Conservation (phyloP, 2,113 vertebrate species). For the Pampusana beccarii region DNA sequence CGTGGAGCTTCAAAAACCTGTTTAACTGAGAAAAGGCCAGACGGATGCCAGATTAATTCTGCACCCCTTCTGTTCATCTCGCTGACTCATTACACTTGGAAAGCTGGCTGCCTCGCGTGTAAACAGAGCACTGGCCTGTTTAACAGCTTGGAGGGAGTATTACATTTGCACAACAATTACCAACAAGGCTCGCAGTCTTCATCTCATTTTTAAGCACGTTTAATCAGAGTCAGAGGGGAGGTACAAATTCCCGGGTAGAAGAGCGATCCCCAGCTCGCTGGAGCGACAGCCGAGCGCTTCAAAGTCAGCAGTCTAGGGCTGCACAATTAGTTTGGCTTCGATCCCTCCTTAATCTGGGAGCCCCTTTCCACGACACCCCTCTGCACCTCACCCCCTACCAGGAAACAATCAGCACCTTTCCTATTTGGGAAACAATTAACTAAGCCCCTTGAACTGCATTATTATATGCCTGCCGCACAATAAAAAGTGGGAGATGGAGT, state of each 20-base stretch:
- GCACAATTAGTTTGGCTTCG: not conserved
- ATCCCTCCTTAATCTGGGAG: not conserved
- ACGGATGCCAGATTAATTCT: constrained; percentile 62
- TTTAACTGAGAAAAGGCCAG: constrained; percentile 57
- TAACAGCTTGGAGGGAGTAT: constrained; percentile 38
- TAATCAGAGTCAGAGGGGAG: constrained; percentile 33
- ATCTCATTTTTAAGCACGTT: constrained; percentile 31
- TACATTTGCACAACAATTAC: constrained; percentile 64
- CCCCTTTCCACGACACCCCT: not conserved
- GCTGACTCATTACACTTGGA: constrained; percentile 70
- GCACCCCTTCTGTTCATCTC: constrained; percentile 54
- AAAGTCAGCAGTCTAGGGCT: not conserved
- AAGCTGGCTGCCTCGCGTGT: constrained; percentile 60
- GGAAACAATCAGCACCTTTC: not conserved
- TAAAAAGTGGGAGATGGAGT: not conserved
- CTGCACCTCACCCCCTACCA: not conserved
- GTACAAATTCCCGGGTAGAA: not conserved
- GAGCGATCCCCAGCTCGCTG: not conserved
- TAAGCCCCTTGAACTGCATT: not conserved
- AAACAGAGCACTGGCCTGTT: constrained; percentile 55
- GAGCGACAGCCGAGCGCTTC: rapidly evolving
- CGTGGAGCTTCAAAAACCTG: constrained; percentile 47
- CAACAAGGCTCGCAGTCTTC: not conserved
- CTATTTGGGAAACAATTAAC: constrained; percentile 7
- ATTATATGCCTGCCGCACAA: not conserved